Conservation (phyloP, 2,797 vertebrate genomes). For the Neostethus bicornis region DNA sequence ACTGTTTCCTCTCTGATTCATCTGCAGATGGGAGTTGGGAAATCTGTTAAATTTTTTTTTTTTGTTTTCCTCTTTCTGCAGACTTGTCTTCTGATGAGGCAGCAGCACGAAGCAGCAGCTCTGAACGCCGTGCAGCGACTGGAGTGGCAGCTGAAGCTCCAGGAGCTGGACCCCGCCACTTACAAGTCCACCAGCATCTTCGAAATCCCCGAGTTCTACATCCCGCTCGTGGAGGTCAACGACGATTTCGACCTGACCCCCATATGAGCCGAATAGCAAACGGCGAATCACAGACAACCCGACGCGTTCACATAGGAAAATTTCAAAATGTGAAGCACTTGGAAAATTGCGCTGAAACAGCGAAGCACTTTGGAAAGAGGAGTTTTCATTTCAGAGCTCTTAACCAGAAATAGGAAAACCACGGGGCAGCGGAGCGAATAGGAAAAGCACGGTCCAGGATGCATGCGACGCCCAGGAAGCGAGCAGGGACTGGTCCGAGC, state of each 20-base stretch:
- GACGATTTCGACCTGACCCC: slow-evolving; percentile 98
- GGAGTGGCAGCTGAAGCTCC: slow-evolving; percentile 99
- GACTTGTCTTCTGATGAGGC: slow-evolving; percentile 98
- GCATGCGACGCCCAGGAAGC: slow-evolving; percentile 27
- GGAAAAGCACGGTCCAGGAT: slow-evolving; percentile 14
- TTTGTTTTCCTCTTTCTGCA: slow-evolving; percentile 52
- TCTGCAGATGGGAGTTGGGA: too few species aligned
- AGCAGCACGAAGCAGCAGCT: slow-evolving; percentile 98
- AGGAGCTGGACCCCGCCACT: slow-evolving; percentile 95
- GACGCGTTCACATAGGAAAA: slow-evolving; percentile 6
- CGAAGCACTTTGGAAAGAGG: slow-evolving; percentile 60
- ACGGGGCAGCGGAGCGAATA: not conserved
- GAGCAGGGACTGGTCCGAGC: slow-evolving; percentile 60
- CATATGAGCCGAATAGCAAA: slow-evolving; percentile 82
- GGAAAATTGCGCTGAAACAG: slow-evolving; percentile 39
- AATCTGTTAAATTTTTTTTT: too few species aligned
- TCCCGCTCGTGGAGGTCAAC: slow-evolving; percentile 98
- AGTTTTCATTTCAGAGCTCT: slow-evolving; percentile 58
- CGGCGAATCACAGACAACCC: not conserved
- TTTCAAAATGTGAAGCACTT: slow-evolving; percentile 73
- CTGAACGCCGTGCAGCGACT: slow-evolving; percentile 96
- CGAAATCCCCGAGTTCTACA: slow-evolving; percentile 97
- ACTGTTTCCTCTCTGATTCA: too few species aligned
- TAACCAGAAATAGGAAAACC: slow-evolving; percentile 32
- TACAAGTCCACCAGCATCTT: slow-evolving; percentile 99